Percentiles rank a stretch among this genome's conserved stretches.
These are phyloP conservation scores for Polyommatus iphigenia DNA, from an alignment of 2,888 invertebrate species.

Conservation along the genomic window DNA sequence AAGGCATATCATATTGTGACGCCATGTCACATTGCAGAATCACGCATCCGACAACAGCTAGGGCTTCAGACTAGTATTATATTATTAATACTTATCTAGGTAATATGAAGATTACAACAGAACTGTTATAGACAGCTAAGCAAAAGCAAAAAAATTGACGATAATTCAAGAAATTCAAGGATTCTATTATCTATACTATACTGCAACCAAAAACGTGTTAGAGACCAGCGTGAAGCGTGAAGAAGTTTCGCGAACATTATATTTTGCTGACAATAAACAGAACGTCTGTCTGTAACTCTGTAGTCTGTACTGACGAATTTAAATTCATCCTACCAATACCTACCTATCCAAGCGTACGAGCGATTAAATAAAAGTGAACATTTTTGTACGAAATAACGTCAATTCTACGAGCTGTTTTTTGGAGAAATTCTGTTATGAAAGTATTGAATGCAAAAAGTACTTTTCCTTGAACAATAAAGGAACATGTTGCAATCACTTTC, in stretches of 20 bases:
- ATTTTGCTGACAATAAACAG: background rate
- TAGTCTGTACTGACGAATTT: background rate
- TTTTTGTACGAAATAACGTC: background rate
- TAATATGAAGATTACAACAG: background rate
- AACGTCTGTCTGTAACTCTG: background rate
- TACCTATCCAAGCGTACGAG: background rate
- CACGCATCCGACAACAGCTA: background rate
- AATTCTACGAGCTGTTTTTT: background rate
- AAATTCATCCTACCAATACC: background rate
- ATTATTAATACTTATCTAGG: background rate
- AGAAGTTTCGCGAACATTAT: background rate
- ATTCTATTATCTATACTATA: background rate
- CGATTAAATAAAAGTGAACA: background rate
- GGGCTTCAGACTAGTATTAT: background rate
- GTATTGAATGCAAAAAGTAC: background rate
- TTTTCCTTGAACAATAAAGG: background rate
- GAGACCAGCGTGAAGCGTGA: background rate
- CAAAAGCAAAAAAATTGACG: background rate
- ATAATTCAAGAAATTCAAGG: background rate
- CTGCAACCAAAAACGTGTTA: background rate
- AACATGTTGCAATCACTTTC: slow-evolving; percentile 21
- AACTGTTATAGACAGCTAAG: background rate
- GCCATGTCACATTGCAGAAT: slow-evolving; percentile 12
- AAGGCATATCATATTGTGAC: background rate
- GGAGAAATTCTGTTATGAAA: background rate